phyloP scores from a whole-genome alignment of 2,113 vertebrate species.

The Tetraodon nigroviridis region DNA sequence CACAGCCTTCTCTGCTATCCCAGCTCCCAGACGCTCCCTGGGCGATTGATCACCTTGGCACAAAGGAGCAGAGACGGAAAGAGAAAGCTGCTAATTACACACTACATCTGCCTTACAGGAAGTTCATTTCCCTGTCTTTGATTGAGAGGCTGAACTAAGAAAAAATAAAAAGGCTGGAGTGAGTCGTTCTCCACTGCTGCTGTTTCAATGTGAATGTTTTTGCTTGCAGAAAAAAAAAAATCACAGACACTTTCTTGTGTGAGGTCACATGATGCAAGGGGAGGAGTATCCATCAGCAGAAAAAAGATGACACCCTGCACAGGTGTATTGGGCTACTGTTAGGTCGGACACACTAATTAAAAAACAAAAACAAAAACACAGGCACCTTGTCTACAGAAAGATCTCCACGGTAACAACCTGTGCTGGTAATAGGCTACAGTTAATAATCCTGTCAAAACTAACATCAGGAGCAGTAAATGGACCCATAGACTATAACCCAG shows the following conservation, averaged over 20 bases:
- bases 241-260: not conserved
- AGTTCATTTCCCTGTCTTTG: conserved; percentile 57
- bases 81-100: conserved; percentile 69
- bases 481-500: not conserved
- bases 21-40: conserved; percentile 45
- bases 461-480: not conserved
- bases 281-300: conserved; percentile 12
- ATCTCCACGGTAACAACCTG: conserved; percentile 13
- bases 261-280: not conserved
- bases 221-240: conserved; percentile 12
- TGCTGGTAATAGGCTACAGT: conserved; percentile 11
- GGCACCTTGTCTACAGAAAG: not conserved
- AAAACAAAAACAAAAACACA: conserved; percentile 10
- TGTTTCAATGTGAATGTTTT: not conserved
- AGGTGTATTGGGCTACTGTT: conserved; percentile 22
- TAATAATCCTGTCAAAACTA: conserved; percentile 11
- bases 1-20: conserved; percentile 21
- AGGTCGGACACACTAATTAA: conserved; percentile 13
- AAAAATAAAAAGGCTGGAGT: conserved; percentile 21
- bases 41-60: conserved; percentile 68
- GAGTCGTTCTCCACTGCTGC: conserved; percentile 15
- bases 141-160: conserved; percentile 30
- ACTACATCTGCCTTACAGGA: conserved; percentile 51
- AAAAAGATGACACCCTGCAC: conserved; percentile 19
- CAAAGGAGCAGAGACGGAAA: conserved; percentile 63